Evolutionary conservation across 2,888 invertebrate species (phyloP).

Genomic region (Ferrisia virgata): DNA sequence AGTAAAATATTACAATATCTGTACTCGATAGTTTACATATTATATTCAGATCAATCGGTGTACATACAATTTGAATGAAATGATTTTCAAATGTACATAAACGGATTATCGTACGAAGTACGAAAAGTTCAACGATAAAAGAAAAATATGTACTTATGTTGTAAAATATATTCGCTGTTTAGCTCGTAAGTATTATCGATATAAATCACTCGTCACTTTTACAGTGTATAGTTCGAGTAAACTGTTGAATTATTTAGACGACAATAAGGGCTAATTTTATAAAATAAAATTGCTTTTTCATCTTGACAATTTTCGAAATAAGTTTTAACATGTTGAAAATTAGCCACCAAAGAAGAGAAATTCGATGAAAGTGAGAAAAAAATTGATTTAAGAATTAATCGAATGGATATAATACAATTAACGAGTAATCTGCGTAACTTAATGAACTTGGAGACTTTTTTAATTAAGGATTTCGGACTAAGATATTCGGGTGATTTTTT

Average conservation of each 20-base stretch:
- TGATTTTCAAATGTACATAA: background rate
- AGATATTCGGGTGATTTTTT: background rate
- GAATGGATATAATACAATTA: background rate
- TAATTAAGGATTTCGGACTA: background rate
- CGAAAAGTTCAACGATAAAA: too few relatives aligned
- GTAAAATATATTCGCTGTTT: too few relatives aligned
- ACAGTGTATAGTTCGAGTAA: too few relatives aligned
- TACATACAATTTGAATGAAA: background rate
- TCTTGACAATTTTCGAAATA: too few relatives aligned
- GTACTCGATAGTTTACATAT: background rate
- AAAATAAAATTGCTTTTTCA: too few relatives aligned
- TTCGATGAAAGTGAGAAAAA: background rate
- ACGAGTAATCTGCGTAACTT: background rate
- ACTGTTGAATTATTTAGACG: too few relatives aligned
- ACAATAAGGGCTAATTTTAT: too few relatives aligned
- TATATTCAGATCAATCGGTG: background rate
- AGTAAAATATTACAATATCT: background rate
- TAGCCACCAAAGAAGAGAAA: too few relatives aligned
- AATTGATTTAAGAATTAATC: background rate
- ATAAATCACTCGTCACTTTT: too few relatives aligned
- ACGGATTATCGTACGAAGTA: background rate
- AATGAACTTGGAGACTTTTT: background rate
- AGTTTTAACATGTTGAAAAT: too few relatives aligned
- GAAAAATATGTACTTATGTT: too few relatives aligned
- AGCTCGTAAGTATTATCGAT: too few relatives aligned